Base-by-base conservation (phyloP, 2,888 invertebrate species). In the Callyntrura sp. region DNA sequence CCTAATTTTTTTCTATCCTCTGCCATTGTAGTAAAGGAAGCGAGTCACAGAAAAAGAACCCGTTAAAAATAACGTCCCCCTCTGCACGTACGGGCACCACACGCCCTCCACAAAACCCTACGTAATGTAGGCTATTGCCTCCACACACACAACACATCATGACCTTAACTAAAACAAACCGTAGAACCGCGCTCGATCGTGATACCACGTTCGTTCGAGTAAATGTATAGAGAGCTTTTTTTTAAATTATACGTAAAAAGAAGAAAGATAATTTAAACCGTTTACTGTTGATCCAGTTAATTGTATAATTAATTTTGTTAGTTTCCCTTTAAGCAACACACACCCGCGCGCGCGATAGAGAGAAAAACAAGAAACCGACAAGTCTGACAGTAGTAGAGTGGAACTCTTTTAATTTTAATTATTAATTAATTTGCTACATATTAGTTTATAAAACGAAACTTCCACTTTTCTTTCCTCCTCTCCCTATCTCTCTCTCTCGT, bases 281-380 rank as follows among this genome's bases (percentile, higher is more conserved):
- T 25, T 55, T 55, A 45, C 73, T 73, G 73, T 73, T 73, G 73
- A 73, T 73, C 48, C 73, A 73, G 73, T 73, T 73, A 8, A 73
- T 17, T 6, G 14, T 65, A 65, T 51, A 51, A 14, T 51, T 11
- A 17, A 17, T 57, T 57, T 57, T 57, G 9, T 35, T 6, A 35
- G 3, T 35, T 35, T 4, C 2, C 2, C 6, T 6, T 35, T 35
- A 35, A 2, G 35, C 6, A 35, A n/a, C n/a, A n/a, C n/a, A n/a
- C n/a, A n/a, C n/a, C n/a, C n/a, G n/a, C n/a, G n/a, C n/a, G n/a
- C n/a, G 35, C 2, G 35, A 35, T 4, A 35, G 35, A 35, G 35
- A 6, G 6, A 4, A 65, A 12, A 25, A 25, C 8, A 65, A n/a
- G 45, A 20, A 73, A 73, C 43, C 73, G 73, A 73, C 73, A 73